A percentile compares a stretch with the other conserved stretches of the same genome.
Evolutionary conservation across 2,888 invertebrate species (phyloP).

Genomic region (Acleris sparsana): DNA sequence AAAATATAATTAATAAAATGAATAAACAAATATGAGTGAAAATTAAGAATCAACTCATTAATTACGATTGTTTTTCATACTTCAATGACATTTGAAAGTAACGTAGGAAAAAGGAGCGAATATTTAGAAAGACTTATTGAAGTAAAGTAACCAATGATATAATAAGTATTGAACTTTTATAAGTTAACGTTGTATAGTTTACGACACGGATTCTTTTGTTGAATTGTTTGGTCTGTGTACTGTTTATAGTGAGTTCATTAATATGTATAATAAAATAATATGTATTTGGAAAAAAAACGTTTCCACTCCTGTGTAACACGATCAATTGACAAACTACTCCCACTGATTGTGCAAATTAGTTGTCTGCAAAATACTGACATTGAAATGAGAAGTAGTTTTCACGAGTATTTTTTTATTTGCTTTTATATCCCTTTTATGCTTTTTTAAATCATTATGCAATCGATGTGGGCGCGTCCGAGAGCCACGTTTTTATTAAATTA

Average conservation of each 20-base stretch:
- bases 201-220: slow-evolving; percentile 45
- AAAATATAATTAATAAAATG: slow-evolving; percentile 83
- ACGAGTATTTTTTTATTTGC: not conserved
- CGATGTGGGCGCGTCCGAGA: not conserved
- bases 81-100: slow-evolving; percentile 81
- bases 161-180: slow-evolving; percentile 74
- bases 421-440: slow-evolving; percentile 8
- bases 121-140: slow-evolving; percentile 84
- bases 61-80: slow-evolving; percentile 82
- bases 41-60: slow-evolving; percentile 78
- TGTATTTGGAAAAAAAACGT: slow-evolving; percentile 20
- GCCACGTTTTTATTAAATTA: slow-evolving; percentile 37
- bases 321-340: slow-evolving; percentile 48
- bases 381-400: slow-evolving; percentile 3
- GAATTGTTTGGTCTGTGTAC: slow-evolving; percentile 41
- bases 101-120: slow-evolving; percentile 80
- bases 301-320: slow-evolving; percentile 12
- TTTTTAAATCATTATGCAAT: slow-evolving; percentile 1
- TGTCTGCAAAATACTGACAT: slow-evolving; percentile 21
- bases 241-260: slow-evolving; percentile 42
- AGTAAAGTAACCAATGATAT: slow-evolving; percentile 81
- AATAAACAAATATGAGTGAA: slow-evolving; percentile 82
- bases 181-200: slow-evolving; percentile 61
- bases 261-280: slow-evolving; percentile 18
- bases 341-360: slow-evolving; percentile 31